phyloP scores from a whole-genome alignment of 1,140 invertebrate genomes.

The Pseudobourletiella spinata region DNA sequence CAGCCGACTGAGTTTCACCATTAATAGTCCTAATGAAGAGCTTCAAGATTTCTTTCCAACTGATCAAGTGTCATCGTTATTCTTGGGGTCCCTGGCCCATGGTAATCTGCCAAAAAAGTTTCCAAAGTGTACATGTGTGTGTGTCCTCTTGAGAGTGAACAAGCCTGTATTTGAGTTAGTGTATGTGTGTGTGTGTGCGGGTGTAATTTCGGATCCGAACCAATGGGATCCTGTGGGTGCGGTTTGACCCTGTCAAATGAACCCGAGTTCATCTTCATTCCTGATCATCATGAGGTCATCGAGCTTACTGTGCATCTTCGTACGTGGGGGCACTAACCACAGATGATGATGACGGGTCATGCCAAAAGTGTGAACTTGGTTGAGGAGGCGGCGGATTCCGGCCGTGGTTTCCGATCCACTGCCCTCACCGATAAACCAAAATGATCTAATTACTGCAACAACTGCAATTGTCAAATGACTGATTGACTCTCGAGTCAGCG shows the following conservation, averaged over 20 bases:
- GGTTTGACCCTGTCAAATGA: conserved; percentile 7
- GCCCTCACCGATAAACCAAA: conserved; percentile 2
- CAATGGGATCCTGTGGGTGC: conserved; percentile 1
- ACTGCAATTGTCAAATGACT: background rate
- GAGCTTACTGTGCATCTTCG: background rate
- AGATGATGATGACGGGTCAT: background rate
- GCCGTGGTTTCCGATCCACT: background rate
- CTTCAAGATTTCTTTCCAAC: conserved; percentile 11
- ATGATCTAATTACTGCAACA: background rate
- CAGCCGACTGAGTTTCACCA: conserved; percentile 15
- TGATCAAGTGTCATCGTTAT: conserved; percentile 15
- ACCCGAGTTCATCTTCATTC: background rate
- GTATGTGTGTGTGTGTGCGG: background rate
- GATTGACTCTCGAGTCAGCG: background rate
- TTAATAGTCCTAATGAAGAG: conserved; percentile 20
- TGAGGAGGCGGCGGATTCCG: conserved; percentile 3
- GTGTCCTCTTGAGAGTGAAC: background rate
- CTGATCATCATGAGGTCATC: background rate
- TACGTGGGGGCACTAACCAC: background rate
- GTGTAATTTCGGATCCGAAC: background rate
- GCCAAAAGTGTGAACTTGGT: conserved; percentile 2
- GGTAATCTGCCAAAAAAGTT: background rate
- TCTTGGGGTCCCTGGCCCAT: background rate
- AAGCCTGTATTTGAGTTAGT: background rate
- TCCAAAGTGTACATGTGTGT: background rate